Evolutionary conservation across 2,888 invertebrate genomes (phyloP), one percentile per base, ranked within the genome.

Genomic region (Halocaridina rubra): DNA sequence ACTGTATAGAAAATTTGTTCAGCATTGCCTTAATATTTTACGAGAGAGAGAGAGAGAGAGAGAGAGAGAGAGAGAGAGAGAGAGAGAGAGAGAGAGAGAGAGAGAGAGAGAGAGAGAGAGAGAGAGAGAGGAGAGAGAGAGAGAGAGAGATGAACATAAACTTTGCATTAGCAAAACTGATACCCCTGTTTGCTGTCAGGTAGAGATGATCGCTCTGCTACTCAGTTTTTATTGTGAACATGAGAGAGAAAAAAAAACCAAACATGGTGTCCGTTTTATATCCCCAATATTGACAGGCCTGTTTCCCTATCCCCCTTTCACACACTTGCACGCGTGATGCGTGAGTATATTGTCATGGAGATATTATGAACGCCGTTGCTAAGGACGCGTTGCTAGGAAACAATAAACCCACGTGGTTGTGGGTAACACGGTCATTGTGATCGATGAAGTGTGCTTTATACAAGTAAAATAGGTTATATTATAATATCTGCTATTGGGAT

Each of bases 51-150:
- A 71, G 71, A 32, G 32, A 32, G 32, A 71, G 71, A 71, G 71
- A 71, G 71, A 71, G 71, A 32, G 32, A 22, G 57, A 24, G 24
- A 53, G 57, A 53, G 75, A 53, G 53, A 75, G 75, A 75, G 75
- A 57, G 57, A 57, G 57, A 57, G 75, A 57, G 29, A 75, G 57
- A 75, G 57, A 57, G 57, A 57, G 57, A 75, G 57, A 29, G 57
- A 29, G 57, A 75, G 59, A 59, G 32, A 76, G 76, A 46, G 76
- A 76, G 76, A 76, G 29, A 59, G 16, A 59, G 46, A 29, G 61
- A 76, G 74, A 74, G 46, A 74, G 74, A 74, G 19, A 71, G 24
- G 5, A 29, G 59, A 32, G 10, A 2, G 16, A 77, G n/a, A 61
- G 77, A 61, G 7, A 33, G 24, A n/a, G 22, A 53, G 19, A 53